These are phyloP conservation scores for Onychostoma macrolepis DNA, from an alignment of 2,113 vertebrate species.

Conservation along the genomic window DNA sequence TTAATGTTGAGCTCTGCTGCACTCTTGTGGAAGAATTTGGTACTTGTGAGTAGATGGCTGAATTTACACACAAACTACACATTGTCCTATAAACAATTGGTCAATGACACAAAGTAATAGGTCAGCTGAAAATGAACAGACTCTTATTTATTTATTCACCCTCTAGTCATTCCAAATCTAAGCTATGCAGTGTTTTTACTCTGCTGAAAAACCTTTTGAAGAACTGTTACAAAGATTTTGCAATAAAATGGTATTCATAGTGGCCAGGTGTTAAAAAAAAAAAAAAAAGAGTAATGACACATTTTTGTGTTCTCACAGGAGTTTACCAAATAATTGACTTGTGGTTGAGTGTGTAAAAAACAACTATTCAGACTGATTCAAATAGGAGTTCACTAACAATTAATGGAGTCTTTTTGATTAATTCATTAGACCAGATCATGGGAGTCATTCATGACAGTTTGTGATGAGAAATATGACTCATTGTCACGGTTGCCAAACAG, in stretches of 20 bases:
- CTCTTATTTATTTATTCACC: not conserved
- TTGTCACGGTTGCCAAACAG: not conserved
- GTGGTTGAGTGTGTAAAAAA: not conserved
- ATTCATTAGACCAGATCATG: not conserved
- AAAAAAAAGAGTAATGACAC: not conserved
- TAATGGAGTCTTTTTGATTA: not conserved
- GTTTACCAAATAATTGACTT: not conserved
- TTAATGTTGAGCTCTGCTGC: constrained; percentile 49
- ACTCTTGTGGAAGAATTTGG: constrained; percentile 52
- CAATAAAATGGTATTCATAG: not conserved
- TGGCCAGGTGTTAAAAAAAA: not conserved
- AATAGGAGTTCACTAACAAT: not conserved
- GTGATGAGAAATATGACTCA: not conserved
- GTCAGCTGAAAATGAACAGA: not conserved
- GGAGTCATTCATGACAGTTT: not conserved
- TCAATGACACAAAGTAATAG: not conserved
- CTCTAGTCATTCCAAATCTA: not conserved
- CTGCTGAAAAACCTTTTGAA: not conserved
- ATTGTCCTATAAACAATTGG: not conserved
- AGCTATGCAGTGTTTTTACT: not conserved
- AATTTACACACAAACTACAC: not conserved
- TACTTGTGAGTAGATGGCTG: not conserved
- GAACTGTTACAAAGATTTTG: not conserved
- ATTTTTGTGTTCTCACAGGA: not conserved
- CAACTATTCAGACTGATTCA: not conserved